Conservation (phyloP, 2,797 vertebrate species). For the Leucoraja ocellata region DNA sequence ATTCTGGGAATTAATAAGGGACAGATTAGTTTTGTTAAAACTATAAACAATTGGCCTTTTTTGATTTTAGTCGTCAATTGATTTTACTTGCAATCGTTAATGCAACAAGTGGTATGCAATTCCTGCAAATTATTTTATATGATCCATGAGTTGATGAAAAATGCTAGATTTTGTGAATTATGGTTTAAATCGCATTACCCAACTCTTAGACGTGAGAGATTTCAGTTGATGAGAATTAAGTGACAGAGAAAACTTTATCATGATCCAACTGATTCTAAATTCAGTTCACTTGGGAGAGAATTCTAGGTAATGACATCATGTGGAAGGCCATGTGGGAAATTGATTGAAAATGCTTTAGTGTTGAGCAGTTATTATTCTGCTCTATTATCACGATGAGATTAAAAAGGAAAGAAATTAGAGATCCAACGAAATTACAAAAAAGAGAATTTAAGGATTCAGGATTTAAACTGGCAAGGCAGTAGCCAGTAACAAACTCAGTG, state of each 20-base stretch:
- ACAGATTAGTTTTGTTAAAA: background rate
- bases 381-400: background rate
- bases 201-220: background rate
- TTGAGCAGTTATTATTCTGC: background rate
- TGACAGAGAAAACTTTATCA: background rate
- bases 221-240: background rate
- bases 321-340: background rate
- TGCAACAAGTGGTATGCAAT: background rate
- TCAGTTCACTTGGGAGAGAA: background rate
- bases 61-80: background rate
- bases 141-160: no score
- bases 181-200: no score
- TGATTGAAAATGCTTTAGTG: background rate
- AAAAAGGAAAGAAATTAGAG: background rate
- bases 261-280: background rate
- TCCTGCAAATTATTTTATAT: background rate
- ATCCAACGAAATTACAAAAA: background rate
- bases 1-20: no score
- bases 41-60: background rate
- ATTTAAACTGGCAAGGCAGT: background rate
- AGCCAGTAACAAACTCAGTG: background rate
- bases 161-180: background rate
- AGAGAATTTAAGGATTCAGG: background rate
- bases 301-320: background rate
- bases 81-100: background rate